Evolutionary conservation across 2,113 vertebrate genomes (phyloP).

Genomic region (Ochotona curzoniae): DNA sequence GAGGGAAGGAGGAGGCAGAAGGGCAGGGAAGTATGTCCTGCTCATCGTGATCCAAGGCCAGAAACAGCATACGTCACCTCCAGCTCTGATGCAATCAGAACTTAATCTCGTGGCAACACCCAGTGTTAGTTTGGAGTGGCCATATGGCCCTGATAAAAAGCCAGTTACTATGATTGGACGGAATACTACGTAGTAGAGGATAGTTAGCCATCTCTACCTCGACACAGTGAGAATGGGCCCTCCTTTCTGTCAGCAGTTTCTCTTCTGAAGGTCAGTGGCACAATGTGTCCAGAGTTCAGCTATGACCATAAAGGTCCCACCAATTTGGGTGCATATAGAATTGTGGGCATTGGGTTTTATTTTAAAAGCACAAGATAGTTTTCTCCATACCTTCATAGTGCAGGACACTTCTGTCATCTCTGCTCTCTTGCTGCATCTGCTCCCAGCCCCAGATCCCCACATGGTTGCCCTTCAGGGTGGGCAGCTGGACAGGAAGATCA

Average conservation of each 20-base stretch:
- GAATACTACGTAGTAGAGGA: background rate
- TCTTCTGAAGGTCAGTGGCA: background rate
- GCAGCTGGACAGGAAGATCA: background rate
- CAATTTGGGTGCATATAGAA: background rate
- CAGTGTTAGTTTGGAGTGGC: background rate
- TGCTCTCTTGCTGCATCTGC: background rate
- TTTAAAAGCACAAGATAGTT: background rate
- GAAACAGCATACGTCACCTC: background rate
- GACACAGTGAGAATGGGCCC: background rate
- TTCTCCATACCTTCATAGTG: background rate
- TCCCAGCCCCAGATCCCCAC: background rate
- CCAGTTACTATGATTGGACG: background rate
- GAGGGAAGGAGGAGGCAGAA: background rate
- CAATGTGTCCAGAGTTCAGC: background rate
- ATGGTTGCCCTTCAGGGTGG: fast-evolving
- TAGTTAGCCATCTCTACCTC: background rate
- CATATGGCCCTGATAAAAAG: background rate
- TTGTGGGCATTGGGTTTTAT: background rate
- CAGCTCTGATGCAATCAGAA: background rate
- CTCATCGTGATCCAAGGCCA: background rate
- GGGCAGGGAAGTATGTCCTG: background rate
- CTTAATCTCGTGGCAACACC: background rate
- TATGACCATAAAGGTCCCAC: background rate
- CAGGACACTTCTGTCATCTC: background rate
- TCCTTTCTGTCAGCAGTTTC: background rate